A percentile compares a stretch with the other conserved stretches of the same genome.
phyloP scores from a whole-genome alignment of 1,140 invertebrate genomes.

The Drosophila tropicalis region DNA sequence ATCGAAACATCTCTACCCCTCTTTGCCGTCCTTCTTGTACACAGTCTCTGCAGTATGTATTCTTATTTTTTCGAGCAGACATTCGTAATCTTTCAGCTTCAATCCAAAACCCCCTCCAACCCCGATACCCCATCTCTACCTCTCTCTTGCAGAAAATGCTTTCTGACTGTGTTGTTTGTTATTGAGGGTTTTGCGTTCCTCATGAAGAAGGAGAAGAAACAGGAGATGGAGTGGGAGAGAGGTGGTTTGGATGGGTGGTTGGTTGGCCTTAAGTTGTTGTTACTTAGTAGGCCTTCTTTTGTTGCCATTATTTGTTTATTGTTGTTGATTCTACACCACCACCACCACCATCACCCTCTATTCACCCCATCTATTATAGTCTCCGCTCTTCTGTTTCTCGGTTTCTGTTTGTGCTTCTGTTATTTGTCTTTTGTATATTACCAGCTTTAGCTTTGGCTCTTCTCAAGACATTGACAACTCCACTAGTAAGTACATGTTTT shows the following conservation, averaged over 20 bases:
- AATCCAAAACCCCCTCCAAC: conserved; percentile 23
- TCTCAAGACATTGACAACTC: conserved; percentile 25
- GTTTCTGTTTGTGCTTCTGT: conserved; percentile 20
- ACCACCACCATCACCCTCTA: not conserved
- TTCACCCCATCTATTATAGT: not conserved
- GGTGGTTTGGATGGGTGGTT: not conserved
- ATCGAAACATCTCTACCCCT: conserved; percentile 29
- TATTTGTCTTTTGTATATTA: conserved; percentile 54
- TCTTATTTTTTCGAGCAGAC: conserved; percentile 54
- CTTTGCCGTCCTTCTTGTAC: not conserved
- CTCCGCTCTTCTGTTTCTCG: conserved; percentile 37
- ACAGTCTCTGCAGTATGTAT: conserved; percentile 24
- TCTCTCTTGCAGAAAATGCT: not conserved
- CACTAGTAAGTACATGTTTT: conserved; percentile 38
- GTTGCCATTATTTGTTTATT: conserved; percentile 69
- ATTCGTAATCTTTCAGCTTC: conserved; percentile 67
- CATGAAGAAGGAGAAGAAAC: not conserved
- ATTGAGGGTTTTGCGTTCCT: conserved; percentile 28
- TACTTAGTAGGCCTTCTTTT: conserved; percentile 68
- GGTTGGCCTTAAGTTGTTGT: conserved; percentile 42
- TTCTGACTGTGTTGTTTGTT: conserved; percentile 25
- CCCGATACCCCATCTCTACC: not conserved
- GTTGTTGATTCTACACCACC: conserved; percentile 55
- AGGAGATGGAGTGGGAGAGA: not conserved
- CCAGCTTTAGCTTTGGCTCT: conserved; percentile 41